Conservation (phyloP, 35 echinoderm and acorn worm genomes). For the Lytechinus pictus region DNA sequence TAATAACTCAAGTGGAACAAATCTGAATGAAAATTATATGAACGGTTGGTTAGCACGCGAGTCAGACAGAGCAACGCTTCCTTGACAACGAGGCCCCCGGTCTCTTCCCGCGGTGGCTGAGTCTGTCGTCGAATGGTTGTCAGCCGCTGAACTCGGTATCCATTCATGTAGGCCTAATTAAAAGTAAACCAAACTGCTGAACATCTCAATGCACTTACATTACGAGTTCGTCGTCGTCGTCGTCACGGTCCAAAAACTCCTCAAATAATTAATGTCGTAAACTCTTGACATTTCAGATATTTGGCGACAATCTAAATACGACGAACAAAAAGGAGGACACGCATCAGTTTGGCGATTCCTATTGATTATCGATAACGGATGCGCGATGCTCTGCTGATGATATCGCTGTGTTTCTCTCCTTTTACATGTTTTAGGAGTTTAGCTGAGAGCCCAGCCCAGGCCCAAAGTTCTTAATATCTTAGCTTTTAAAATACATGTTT, state of each 20-base stretch:
- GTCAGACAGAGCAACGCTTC: background rate
- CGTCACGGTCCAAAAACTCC: conserved; percentile 14
- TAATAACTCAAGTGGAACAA: background rate
- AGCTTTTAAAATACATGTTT: too few relatives aligned
- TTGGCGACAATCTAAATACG: background rate
- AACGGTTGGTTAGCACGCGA: background rate
- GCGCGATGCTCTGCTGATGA: background rate
- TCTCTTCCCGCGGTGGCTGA: background rate
- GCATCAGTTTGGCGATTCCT: background rate
- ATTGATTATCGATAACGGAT: background rate
- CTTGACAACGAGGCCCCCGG: background rate
- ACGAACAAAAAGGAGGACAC: background rate
- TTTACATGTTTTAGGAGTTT: too few relatives aligned
- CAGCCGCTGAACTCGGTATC: background rate
- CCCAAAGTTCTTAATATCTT: too few relatives aligned
- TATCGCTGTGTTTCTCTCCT: too few relatives aligned
- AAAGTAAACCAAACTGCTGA: background rate
- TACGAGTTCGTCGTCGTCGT: background rate
- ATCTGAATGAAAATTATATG: background rate
- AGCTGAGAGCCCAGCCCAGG: too few relatives aligned
- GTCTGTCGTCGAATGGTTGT: background rate
- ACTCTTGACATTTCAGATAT: conserved; percentile 16
- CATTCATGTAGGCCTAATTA: background rate
- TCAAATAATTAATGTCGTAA: conserved; percentile 18
- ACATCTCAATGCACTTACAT: background rate